Conservation (phyloP, 1,140 invertebrate species). For the Drosophila lowei region DNA sequence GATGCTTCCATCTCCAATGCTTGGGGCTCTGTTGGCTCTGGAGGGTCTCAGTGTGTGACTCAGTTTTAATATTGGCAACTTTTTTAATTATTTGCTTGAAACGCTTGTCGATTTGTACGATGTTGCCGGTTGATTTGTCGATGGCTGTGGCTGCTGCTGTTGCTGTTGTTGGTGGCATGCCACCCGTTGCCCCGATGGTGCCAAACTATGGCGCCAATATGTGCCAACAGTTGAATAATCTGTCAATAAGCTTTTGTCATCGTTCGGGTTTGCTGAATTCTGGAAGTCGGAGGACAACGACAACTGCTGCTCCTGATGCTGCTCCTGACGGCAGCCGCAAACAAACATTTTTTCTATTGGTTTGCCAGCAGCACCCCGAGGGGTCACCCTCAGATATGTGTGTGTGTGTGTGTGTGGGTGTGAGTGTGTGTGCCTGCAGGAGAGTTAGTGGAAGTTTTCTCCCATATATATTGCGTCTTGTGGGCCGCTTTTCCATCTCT, state of each 20-base stretch:
- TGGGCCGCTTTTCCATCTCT: slow-evolving; percentile 39
- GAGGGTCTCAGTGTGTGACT: slow-evolving; percentile 11
- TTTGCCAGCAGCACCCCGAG: slow-evolving; percentile 46
- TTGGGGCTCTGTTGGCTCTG: no score
- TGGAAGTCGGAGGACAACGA: slow-evolving; percentile 9
- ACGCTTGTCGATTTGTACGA: slow-evolving; percentile 71
- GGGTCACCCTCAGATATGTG: slow-evolving; percentile 34
- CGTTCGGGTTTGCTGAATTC: slow-evolving; percentile 42
- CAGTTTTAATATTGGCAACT: slow-evolving; percentile 79
- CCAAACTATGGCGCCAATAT: slow-evolving; percentile 79
- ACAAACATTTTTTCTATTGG: slow-evolving; percentile 79
- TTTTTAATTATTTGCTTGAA: slow-evolving; percentile 82
- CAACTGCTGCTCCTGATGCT: slow-evolving; percentile 28
- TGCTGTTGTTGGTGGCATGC: slow-evolving; percentile 30
- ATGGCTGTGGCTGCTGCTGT: background rate
- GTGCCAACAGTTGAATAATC: slow-evolving; percentile 80
- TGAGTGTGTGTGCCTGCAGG: background rate
- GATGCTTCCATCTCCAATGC: no score
- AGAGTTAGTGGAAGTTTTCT: slow-evolving; percentile 34
- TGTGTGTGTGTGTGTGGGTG: slow-evolving; percentile 2
- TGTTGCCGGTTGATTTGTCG: slow-evolving; percentile 65
- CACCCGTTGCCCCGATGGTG: slow-evolving; percentile 41
- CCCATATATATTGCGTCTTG: slow-evolving; percentile 73
- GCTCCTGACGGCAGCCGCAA: slow-evolving; percentile 48
- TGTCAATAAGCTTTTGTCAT: slow-evolving; percentile 81